Base-by-base conservation (phyloP, 2,888 invertebrate genomes). In the Sussaba pulchella region DNA sequence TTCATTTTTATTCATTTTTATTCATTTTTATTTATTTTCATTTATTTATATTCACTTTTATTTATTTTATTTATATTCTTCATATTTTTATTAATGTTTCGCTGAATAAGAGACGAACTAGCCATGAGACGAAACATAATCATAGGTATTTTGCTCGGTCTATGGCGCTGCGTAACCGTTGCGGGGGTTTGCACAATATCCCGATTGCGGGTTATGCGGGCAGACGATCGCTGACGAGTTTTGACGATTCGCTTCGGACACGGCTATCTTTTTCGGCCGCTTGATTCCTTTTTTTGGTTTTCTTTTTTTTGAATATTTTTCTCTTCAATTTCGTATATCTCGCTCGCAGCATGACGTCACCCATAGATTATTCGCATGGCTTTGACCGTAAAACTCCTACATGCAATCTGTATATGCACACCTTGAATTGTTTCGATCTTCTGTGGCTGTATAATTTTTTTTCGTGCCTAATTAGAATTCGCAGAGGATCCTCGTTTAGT, bases 241-340 rank as follows among this genome's bases (percentile, higher is more conserved):
- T 73, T 52, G 66, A 14, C 9, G 50, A 54, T 52, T 74, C 39
- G 71, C 79, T 83, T 84, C 82, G 85, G 85, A 85, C 85, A 85
- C 82, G 83, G 84, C 83, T 83, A 79, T 69, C 71, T 67, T 71
- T 73, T 72, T 61, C 14, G 54, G 52, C 73, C 19, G 64, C 74
- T 17, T 21, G 45, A 45, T n/a, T n/a, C n/a, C 26, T 26, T 54
- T 52, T 24, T 5, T 54, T 26, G 12, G 12, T 52, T 52, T 52
- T n/a, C 5, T 26, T 26, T 5, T 14, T 26, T 8, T n/a, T n/a
- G n/a, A n/a, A n/a, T n/a, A n/a, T n/a, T n/a, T n/a, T n/a, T n/a
- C n/a, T n/a, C n/a, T n/a, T n/a, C 1, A 3, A 4, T 14, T 45
- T 8, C 39, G 43, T 45, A 67, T 72, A 59, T 73, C 12, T 57